Base-by-base conservation (phyloP, 37 sponge, comb jelly and placozoan genomes). In the Cliona cf. orientalis region DNA sequence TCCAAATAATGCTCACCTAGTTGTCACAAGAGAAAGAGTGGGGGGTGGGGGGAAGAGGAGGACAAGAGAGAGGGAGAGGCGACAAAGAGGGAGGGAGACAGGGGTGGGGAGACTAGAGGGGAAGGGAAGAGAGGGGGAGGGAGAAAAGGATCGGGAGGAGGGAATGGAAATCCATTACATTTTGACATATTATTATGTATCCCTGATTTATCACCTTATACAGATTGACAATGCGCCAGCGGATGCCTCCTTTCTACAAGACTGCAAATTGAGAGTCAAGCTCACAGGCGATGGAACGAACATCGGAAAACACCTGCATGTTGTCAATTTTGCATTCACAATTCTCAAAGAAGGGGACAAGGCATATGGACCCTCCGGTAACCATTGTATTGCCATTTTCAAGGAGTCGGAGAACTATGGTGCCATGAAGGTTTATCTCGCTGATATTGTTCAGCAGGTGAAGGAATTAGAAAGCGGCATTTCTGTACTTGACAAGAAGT, bases 211-310 rank as follows among this genome's bases (percentile, higher is more conserved):
- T n/a, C n/a, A n/a, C n/a, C n/a, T n/a, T n/a, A n/a, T 49, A 49
- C 53, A 49, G 53, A 3, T 22, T 61, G 26, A 32, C 14, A 31
- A 67, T 29, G 7, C 69, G 7, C 12, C 41, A 23, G 40, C 9
- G 7, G 41, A 67, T 37, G 41, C 37, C 7, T 9, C 69, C 69
- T 67, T 29, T 11, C 7, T 12, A 3, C 7, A 41, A 37, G 23
- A 6, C 9, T 9, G 12, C 3, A 67, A 12, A 12, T 11, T 67
- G 36, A 9, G 41, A 33, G 75, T 75, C 2, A 75, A 75, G 23
- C 34, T 75, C 11, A 58, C 75, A 29, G 60, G 59, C 25, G 75
- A 75, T 57, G 75, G 60, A 36, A 75, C 75, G 34, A 32, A 55
- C n/a, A 57, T 75, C 7, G 25, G 58, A 9, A 33, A 34, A 19